A percentile compares a stretch with the other conserved stretches of the same genome.
Evolutionary conservation across 1,140 invertebrate species (phyloP).

Genomic region (Neuroterus valhalla): DNA sequence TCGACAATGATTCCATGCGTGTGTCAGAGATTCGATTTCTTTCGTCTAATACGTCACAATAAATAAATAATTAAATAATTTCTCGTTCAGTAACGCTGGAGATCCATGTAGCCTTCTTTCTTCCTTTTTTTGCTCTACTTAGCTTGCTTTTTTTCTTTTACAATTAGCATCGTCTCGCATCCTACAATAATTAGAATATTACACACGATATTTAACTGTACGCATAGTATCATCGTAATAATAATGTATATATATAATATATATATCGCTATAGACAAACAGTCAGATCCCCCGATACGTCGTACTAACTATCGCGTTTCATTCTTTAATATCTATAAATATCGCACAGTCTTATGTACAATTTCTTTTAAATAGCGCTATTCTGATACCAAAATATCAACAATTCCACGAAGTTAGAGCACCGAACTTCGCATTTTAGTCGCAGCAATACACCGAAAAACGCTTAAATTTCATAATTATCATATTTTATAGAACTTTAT

Average conservation of each 20-base stretch:
- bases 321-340: constrained; percentile 66
- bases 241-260: constrained; percentile 56
- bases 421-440: constrained; percentile 6
- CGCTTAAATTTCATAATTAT: too few relatives aligned
- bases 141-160: constrained; percentile 34
- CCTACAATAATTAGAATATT: constrained; percentile 72
- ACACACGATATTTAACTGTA: constrained; percentile 74
- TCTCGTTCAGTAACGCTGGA: constrained; percentile 63
- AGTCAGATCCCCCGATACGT: constrained; percentile 60
- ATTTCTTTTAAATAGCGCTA: constrained; percentile 62
- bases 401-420: constrained; percentile 39
- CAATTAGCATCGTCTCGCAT: constrained; percentile 57
- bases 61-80: constrained; percentile 76
- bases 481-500: too few relatives aligned
- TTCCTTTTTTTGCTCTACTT: constrained; percentile 48
- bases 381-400: constrained; percentile 56
- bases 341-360: constrained; percentile 68
- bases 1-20: constrained; percentile 54
- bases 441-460: too few relatives aligned
- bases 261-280: constrained; percentile 69
- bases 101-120: constrained; percentile 57
- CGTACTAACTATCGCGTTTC: constrained; percentile 40
- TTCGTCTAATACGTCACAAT: constrained; percentile 66
- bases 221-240: constrained; percentile 69
- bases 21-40: constrained; percentile 66